A percentile compares a stretch with the other conserved stretches of the same genome.
phyloP scores from a whole-genome alignment of 2,113 vertebrate genomes.

The Parus major region DNA sequence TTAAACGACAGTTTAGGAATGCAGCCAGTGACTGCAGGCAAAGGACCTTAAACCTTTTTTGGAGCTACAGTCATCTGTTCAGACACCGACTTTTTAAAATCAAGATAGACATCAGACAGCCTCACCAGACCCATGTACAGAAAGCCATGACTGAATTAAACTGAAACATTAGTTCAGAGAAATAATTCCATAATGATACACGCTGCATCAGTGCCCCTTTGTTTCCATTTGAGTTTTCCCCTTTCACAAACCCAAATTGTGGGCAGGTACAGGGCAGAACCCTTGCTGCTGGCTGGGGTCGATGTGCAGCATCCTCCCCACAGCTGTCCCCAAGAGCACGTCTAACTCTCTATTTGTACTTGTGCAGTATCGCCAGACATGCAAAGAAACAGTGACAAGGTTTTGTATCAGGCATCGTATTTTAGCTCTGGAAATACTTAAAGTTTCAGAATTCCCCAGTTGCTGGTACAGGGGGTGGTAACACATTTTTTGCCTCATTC shows the following conservation, averaged over 20 bases:
- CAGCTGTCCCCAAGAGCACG: neutral
- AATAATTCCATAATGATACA: neutral
- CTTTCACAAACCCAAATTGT: rapidly evolving
- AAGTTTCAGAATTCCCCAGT: neutral
- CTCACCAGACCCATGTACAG: neutral
- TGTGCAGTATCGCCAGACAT: neutral
- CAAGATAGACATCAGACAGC: slow-evolving; percentile 42
- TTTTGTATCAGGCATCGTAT: neutral
- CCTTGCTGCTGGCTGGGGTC: neutral
- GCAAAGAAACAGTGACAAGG: neutral
- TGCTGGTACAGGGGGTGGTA: neutral
- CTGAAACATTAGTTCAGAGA: neutral
- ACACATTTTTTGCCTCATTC: neutral
- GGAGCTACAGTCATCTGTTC: neutral
- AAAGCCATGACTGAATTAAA: neutral
- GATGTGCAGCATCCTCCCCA: rapidly evolving
- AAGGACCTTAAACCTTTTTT: slow-evolving; percentile 7
- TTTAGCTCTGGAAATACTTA: neutral
- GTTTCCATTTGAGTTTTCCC: neutral
- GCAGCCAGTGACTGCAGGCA: slow-evolving; percentile 40
- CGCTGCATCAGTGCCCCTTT: neutral
- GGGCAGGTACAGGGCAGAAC: neutral
- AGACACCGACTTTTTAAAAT: neutral
- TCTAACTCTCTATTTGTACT: neutral
- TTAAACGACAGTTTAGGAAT: neutral